These are phyloP conservation scores for Pantherophis vulpinus DNA, from an alignment of 2,797 vertebrate species.

Conservation along the genomic window DNA sequence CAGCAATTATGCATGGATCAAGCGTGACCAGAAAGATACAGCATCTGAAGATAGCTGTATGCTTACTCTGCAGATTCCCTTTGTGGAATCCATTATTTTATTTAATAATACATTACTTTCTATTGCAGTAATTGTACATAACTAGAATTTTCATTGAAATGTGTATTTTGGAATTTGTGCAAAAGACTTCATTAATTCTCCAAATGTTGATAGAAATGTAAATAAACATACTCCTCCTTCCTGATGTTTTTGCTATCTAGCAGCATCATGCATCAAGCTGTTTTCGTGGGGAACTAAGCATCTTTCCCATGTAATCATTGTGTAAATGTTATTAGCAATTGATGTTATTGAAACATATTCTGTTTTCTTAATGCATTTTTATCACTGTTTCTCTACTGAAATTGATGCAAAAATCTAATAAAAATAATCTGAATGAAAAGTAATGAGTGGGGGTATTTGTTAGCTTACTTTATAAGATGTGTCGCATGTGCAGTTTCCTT, in stretches of 20 bases:
- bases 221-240: conserved; percentile 23
- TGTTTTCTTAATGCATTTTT: conserved; percentile 31
- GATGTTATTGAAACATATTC: conserved; percentile 11
- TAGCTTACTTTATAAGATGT: not conserved
- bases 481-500: not conserved
- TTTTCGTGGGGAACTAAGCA: conserved; percentile 14
- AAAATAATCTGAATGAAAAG: conserved; percentile 52
- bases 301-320: conserved; percentile 24
- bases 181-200: conserved; percentile 28
- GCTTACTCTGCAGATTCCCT: conserved; percentile 21
- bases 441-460: not conserved
- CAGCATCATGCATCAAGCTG: not conserved
- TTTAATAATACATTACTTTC: conserved; percentile 22
- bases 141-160: conserved; percentile 28
- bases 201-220: conserved; percentile 1
- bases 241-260: conserved; percentile 33
- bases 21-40: conserved; percentile 20
- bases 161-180: conserved; percentile 25
- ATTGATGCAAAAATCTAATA: conserved; percentile 55
- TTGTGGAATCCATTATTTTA: conserved; percentile 10
- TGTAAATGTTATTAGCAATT: not conserved
- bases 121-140: conserved; percentile 14
- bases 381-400: conserved; percentile 32
- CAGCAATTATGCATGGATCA: conserved; percentile 8
- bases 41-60: conserved; percentile 12